Evolutionary conservation across 2,797 vertebrate species (phyloP), one percentile per base, ranked within the genome.

Genomic region (Tympanoctomys barrerae): DNA sequence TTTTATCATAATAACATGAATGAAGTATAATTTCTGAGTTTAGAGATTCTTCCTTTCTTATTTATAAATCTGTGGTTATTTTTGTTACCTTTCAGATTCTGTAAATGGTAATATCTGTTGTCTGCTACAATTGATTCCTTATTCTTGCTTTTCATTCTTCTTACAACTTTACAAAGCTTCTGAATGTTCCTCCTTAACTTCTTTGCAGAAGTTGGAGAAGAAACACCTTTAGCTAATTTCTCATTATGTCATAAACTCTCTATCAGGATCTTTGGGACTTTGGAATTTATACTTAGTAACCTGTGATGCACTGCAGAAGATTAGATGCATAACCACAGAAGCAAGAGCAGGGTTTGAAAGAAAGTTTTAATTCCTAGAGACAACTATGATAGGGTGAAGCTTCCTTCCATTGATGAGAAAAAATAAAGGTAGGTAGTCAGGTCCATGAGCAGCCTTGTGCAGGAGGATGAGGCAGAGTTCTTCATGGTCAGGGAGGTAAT

Each of bases 61-160:
- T 89, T 89, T 33, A 31, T 92, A 95, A 79, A 84, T 90, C 59
- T 95, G 18, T 90, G 19, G 42, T 42, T 91, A 21, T 49, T 97
- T 89, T 59, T 83, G 70, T 91, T 94, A 75, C 39, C 6, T 81
- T 91, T 82, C 64, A 91, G 89, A 95, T 59, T 7, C 9, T 95
- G 57, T 59, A 19, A 92, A 57, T 91, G 52, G 26, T 96, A 59
- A 70, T 84, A 36, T 80, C 24, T 87, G 13, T 49, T 94, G 49
- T 95, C 59, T 85, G 9, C 33, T 22, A 26, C 10, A 36, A 22
- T n/a, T 73, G 22, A 91, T 79, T 96, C 90, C 49, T 86, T 75
- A 49, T 86, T 95, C 59, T 49, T 90, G 80, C 5, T 90, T 96
- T 86, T 66, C 79, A 83, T 66, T 83, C 16, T 46, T 77, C 16